phyloP scores from a whole-genome alignment of 1,140 invertebrate genomes.

The Zaprionus vittiger region DNA sequence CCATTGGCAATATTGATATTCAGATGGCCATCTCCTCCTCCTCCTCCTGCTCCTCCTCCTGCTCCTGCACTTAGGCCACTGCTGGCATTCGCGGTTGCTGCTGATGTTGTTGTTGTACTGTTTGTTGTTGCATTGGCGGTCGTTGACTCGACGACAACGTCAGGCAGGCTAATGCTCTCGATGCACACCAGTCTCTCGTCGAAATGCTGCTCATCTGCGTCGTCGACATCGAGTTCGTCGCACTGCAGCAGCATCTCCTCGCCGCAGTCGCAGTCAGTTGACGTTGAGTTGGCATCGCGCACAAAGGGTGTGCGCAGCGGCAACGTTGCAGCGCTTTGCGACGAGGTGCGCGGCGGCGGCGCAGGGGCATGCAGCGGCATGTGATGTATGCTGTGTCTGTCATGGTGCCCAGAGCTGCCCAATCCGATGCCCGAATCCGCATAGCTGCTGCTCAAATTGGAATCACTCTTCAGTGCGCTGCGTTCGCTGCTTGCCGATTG shows the following conservation, averaged over 20 bases:
- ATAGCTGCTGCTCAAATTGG: constrained; percentile 78
- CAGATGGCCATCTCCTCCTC: constrained; percentile 53
- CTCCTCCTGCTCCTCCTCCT: constrained; percentile 7
- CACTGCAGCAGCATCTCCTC: constrained; percentile 79
- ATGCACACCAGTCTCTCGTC: constrained; percentile 80
- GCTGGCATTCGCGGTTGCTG: constrained; percentile 19
- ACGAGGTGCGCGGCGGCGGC: constrained; percentile 50
- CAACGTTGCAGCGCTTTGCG: constrained; percentile 26
- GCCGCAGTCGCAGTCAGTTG: constrained; percentile 62
- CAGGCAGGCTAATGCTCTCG: constrained; percentile 83
- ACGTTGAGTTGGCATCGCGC: constrained; percentile 76
- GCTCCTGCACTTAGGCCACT: constrained; percentile 1
- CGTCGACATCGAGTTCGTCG: constrained; percentile 71
- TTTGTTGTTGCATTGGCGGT: constrained; percentile 47
- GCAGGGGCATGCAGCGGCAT: constrained; percentile 24
- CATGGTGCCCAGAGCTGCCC: constrained; percentile 9
- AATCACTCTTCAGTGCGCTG: constrained; percentile 75
- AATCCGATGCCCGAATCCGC: constrained; percentile 78
- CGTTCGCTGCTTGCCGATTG: constrained; percentile 70
- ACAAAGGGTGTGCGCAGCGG: constrained; percentile 64
- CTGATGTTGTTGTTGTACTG: constrained; percentile 32
- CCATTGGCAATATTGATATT: constrained; percentile 75
- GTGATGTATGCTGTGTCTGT: constrained; percentile 1
- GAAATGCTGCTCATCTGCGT: constrained; percentile 55
- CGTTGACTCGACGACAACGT: constrained; percentile 84